A percentile compares a stretch with the other conserved stretches of the same genome.
phyloP scores from a whole-genome alignment of 2,113 vertebrate genomes.

The Ceyx melanurus region DNA sequence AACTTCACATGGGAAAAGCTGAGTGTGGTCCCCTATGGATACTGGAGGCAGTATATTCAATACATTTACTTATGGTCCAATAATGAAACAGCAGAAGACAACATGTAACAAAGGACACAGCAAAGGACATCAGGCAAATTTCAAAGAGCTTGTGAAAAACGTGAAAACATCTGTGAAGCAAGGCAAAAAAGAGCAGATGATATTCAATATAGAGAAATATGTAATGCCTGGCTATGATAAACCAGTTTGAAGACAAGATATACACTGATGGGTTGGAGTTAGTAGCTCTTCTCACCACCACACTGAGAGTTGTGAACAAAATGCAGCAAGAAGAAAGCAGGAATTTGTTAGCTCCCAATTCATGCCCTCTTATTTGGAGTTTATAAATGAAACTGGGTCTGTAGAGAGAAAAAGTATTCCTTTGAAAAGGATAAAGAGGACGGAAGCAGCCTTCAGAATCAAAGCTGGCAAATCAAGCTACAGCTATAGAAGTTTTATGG shows the following conservation, averaged over 20 bases:
- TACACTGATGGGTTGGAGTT: background rate
- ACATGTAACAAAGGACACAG: background rate
- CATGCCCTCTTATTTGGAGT: background rate
- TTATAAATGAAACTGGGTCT: slow-evolving; percentile 36
- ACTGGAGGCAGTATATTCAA: background rate
- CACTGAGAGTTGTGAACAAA: background rate
- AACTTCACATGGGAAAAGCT: background rate
- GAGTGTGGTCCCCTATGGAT: background rate
- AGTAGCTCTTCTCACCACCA: background rate
- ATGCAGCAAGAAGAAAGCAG: background rate
- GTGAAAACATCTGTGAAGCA: background rate
- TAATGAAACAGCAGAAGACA: background rate
- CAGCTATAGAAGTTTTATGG: background rate
- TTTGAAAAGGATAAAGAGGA: slow-evolving; percentile 24
- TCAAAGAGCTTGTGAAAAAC: background rate
- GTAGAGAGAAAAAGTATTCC: background rate
- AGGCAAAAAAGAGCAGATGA: background rate
- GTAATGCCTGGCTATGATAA: background rate
- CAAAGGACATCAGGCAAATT: background rate
- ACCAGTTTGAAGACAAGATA: background rate
- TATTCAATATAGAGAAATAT: background rate
- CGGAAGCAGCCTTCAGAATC: slow-evolving; percentile 10
- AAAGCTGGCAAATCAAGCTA: slow-evolving; percentile 1
- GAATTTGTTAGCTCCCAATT: slow-evolving; percentile 6
- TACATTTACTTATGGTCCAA: background rate